phyloP scores from a whole-genome alignment of 2,888 invertebrate genomes.

The Eucriotettix oculatus region DNA sequence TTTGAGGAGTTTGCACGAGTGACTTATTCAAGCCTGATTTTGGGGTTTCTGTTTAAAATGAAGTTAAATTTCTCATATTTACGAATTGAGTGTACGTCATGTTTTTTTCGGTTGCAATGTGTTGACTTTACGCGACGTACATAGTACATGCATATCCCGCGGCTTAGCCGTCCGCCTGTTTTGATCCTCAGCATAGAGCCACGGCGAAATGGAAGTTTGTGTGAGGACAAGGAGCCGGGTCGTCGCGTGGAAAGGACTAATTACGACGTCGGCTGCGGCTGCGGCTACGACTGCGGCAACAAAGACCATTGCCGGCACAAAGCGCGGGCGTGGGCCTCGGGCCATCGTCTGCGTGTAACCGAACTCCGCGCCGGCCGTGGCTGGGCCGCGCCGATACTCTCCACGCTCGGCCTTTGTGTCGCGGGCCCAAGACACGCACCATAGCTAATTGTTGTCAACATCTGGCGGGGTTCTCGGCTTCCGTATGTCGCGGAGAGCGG shows the following conservation, averaged over 20 bases:
- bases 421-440: background rate
- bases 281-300: background rate
- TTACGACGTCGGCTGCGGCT: background rate
- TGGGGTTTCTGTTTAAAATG: no score
- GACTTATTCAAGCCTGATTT: no score
- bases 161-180: no score
- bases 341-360: constrained; percentile 8
- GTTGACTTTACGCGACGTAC: no score
- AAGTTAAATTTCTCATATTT: no score
- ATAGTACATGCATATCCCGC: no score
- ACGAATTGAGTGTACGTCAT: no score
- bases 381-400: background rate
- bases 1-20: no score
- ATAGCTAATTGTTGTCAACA: background rate
- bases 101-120: no score
- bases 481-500: background rate
- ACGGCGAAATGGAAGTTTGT: background rate
- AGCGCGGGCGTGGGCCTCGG: background rate
- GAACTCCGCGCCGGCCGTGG: background rate
- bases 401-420: background rate
- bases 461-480: background rate
- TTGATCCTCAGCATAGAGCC: no score
- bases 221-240: background rate
- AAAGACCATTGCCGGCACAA: background rate
- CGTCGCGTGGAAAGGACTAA: background rate